Percentiles rank a stretch among this genome's conserved stretches.
Conservation (phyloP, 2,888 invertebrate species). For the Muscina levida region DNA sequence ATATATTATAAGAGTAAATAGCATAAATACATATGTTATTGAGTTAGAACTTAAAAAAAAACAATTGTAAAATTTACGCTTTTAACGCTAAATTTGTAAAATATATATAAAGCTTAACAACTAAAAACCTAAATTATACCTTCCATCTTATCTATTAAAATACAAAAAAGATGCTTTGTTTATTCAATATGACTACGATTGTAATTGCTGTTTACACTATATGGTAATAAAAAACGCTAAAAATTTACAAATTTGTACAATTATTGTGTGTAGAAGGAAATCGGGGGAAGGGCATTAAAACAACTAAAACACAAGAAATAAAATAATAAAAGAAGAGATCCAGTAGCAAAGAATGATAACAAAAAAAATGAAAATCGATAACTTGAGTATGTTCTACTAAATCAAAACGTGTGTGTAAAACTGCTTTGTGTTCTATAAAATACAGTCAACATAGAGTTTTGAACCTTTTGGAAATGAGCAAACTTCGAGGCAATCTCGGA, state of each 20-base stretch:
- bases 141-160: background rate
- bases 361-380: too few relatives aligned
- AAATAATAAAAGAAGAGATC: slow-evolving; percentile 22
- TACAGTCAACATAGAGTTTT: slow-evolving; percentile 56
- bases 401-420: slow-evolving; percentile 1
- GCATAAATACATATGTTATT: slow-evolving; percentile 19
- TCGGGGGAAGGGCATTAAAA: too few relatives aligned
- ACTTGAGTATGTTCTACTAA: slow-evolving; percentile 29
- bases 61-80: slow-evolving; percentile 7
- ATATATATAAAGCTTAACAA: background rate
- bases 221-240: slow-evolving; percentile 26
- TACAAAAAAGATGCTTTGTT: background rate
- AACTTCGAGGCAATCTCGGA: slow-evolving; percentile 54
- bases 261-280: too few relatives aligned
- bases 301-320: background rate
- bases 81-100: slow-evolving; percentile 17
- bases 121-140: background rate
- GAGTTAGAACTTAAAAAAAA: slow-evolving; percentile 9
- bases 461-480: slow-evolving; percentile 55
- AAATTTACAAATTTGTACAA: slow-evolving; percentile 40
- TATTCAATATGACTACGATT: slow-evolving; percentile 6
- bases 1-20: background rate
- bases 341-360: background rate
- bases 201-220: slow-evolving; percentile 8
- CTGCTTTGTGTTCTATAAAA: too few relatives aligned